Evolutionary conservation across 1,140 invertebrate species (phyloP), one percentile per base, ranked within the genome.

Genomic region (Drosophila burlai): DNA sequence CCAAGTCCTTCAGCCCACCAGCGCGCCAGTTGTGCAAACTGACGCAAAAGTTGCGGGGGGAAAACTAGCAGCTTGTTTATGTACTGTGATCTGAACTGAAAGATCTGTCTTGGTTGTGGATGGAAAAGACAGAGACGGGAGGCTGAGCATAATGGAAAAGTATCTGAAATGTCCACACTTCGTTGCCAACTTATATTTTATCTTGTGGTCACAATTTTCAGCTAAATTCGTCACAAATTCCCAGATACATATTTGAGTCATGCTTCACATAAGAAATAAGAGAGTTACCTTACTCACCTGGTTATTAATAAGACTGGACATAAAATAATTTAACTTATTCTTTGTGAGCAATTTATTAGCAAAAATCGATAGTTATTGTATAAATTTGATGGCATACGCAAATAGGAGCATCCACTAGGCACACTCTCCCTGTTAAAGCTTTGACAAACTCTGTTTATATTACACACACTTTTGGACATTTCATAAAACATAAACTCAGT

Each of bases 311-410:
- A n/a, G n/a, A n/a, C n/a, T n/a, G n/a, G n/a, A n/a, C n/a, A n/a
- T n/a, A n/a, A 8, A 31, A 34, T 43, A 18, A 43, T 11, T 21
- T 11, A 2, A 18, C 4, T 11, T 21, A 21, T 36, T 21, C 0
- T 43, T 54, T 26, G n/a, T 50, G 0, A 54, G 34, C 29, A 73
- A 38, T 75, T 75, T 75, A 75, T 74, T 74, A 36, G 36, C 72
- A 55, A 67, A 73, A 60, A 54, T 55, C 47, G 11, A 38, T 40
- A 9, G 11, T 47, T 24, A 8, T 45, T 24, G 7, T 57, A n/a
- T 46, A 36, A 50, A 38, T 18, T 49, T 3, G 26, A 60, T 43
- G 38, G 38, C 63, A 9, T 57, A 40, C 21, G 24, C 21, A 57
- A 57, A 57, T 26, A 40, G 21, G 54, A 57, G 54, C 40, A 57